Evolutionary conservation across 2,888 invertebrate species (phyloP).

Genomic region (Tribolium freemani): DNA sequence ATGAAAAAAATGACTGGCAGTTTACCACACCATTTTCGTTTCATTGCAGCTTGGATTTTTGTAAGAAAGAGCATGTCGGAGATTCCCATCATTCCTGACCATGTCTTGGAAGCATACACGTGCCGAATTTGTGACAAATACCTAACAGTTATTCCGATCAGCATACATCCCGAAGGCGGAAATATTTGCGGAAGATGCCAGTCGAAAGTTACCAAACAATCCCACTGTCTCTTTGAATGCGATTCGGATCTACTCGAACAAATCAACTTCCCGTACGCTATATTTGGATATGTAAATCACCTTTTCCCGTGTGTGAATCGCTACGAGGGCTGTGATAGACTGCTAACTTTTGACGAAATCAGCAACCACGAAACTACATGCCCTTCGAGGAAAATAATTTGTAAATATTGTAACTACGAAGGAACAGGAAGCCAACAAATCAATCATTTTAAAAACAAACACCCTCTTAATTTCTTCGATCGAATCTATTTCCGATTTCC

Average conservation of each 20-base stretch:
- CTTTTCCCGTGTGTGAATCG: conserved; percentile 47
- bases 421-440: conserved; percentile 47
- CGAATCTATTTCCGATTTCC: conserved; percentile 18
- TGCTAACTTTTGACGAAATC: conserved; percentile 39
- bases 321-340: conserved; percentile 43
- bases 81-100: conserved; percentile 40
- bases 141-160: conserved; percentile 46
- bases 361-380: conserved; percentile 41
- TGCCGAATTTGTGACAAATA: conserved; percentile 46
- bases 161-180: conserved; percentile 43
- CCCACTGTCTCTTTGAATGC: conserved; percentile 41
- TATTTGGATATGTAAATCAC: conserved; percentile 43
- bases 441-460: conserved; percentile 43
- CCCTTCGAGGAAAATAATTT: conserved; percentile 31
- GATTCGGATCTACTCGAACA: conserved; percentile 17
- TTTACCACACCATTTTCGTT: background rate
- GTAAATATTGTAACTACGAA: conserved; percentile 39
- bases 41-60: background rate
- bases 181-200: conserved; percentile 47
- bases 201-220: conserved; percentile 4
- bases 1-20: no score
- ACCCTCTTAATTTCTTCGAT: conserved; percentile 35
- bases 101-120: conserved; percentile 39
- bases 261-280: conserved; percentile 37
- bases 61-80: background rate